Percentiles rank a stretch among this genome's conserved stretches.
These are phyloP conservation scores for Orgyia antiqua DNA, from an alignment of 2,888 invertebrate genomes.

Conservation along the genomic window DNA sequence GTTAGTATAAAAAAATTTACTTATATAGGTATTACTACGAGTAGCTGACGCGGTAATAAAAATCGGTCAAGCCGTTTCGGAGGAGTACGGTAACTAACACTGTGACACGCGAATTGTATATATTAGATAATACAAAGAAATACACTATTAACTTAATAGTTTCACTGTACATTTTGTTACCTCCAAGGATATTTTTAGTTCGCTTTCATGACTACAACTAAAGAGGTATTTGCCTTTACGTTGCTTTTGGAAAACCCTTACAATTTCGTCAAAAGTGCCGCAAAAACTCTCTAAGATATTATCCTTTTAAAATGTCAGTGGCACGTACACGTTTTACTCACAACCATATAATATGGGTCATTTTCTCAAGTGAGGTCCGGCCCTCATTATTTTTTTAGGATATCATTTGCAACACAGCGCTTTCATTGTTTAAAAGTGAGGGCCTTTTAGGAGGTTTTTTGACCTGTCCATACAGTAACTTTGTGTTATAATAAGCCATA, in stretches of 20 bases:
- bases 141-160: conserved; percentile 2
- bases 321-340: conserved; percentile 46
- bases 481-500: too few species aligned
- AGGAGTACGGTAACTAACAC: too few species aligned
- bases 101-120: too few species aligned
- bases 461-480: too few species aligned
- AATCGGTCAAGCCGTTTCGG: too few species aligned
- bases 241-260: conserved; percentile 17
- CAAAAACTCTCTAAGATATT: conserved; percentile 35
- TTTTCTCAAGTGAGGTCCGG: conserved; percentile 53
- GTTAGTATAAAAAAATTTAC: too few species aligned
- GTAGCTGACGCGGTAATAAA: too few species aligned
- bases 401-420: conserved; percentile 55
- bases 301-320: conserved; percentile 48
- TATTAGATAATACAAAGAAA: background rate
- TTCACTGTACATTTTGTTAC: conserved; percentile 2
- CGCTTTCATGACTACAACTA: conserved; percentile 10
- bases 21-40: too few species aligned
- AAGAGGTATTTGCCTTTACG: conserved; percentile 12
- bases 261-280: conserved; percentile 29
- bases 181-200: too few species aligned
- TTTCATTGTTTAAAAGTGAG: conserved; percentile 42
- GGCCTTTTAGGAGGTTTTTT: conserved; percentile 24
- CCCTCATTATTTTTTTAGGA: conserved; percentile 56
- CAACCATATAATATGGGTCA: conserved; percentile 24